phyloP scores from a whole-genome alignment of 2,113 vertebrate species.

The Protobothrops mucrosquamatus region DNA sequence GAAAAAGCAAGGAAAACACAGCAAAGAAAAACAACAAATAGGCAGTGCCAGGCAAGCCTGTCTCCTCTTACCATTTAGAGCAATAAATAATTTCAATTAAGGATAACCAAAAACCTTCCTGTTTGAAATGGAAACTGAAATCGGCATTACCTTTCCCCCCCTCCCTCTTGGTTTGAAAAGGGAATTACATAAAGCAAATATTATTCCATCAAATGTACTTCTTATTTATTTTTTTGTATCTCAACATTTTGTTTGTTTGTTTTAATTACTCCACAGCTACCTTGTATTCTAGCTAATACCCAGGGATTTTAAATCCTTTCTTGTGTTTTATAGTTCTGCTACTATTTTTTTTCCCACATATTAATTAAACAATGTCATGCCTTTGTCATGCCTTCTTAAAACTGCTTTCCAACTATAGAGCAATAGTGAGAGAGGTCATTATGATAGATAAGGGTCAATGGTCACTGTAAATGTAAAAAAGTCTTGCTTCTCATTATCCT shows the following conservation, averaged over 20 bases:
- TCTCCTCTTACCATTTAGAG: conserved; percentile 29
- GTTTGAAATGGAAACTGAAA: conserved; percentile 50
- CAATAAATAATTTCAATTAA: conserved; percentile 51
- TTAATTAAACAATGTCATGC: conserved; percentile 44
- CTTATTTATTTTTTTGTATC: conserved; percentile 19
- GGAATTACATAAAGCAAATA: conserved; percentile 30
- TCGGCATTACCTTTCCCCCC: neutral
- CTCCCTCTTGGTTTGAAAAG: conserved; percentile 8
- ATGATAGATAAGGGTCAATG: neutral
- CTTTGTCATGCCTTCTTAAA: conserved; percentile 30
- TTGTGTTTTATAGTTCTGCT: conserved; percentile 30
- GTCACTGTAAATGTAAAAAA: conserved; percentile 34
- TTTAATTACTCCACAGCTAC: conserved; percentile 18
- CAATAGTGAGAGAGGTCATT: conserved; percentile 7
- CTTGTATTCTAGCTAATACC: conserved; percentile 34
- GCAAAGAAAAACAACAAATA: conserved; percentile 37
- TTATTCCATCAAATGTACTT: conserved; percentile 37
- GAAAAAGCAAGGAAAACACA: neutral
- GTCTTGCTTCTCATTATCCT: neutral
- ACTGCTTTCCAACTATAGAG: neutral
- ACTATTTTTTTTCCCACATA: conserved; percentile 40
- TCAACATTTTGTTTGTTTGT: conserved; percentile 7
- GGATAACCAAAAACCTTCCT: conserved; percentile 32
- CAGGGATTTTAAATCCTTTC: conserved; percentile 36
- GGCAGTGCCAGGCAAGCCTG: conserved; percentile 29